Base-by-base conservation (phyloP, 2,797 vertebrate species). In the Silurus lanzhouensis region DNA sequence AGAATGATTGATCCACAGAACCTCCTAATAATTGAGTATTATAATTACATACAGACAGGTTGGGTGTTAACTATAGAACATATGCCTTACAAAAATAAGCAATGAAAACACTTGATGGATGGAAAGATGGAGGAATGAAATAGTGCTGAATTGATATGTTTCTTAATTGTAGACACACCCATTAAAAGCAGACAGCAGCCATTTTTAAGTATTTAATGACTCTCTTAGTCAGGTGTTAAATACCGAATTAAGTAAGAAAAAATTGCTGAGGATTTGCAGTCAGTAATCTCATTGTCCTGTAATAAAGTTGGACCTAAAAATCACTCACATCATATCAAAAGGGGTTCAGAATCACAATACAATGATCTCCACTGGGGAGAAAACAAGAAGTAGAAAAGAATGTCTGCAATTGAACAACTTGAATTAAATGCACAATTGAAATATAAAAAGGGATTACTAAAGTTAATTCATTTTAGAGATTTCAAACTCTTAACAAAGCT, bases 121-220 rank as follows among this genome's bases (percentile, higher is more conserved):
- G 1, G 25, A 44, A 38, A 20, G 31, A n/a, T 61, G 19, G 20
- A 44, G 27, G 10, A 27, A 44, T 44, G 10, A 61, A 61, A 38
- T 78, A 27, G 57, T 22, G 25, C 57, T 44, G 57, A 60, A 78
- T 78, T 27, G 57, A 17, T 58, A 38, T 13, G 57, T 78, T 61
- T 44, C 57, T 61, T 81, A 66, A 66, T 52, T 81, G 46, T 52
- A 52, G 89, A 90, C 85, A 90, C 91, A 89, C 88, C 83, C 89
- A 89, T 92, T 92, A 90, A 88, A 84, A 77, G 6, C 48, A 85
- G 87, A 90, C 85, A 77, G 83, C 85, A 91, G 87, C 88, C 82
- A 90, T 93, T 91, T 86, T 85, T 92, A 88, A 91, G 68, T 83
- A n/a, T 64, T 85, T 93, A 92, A 78, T 61, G 27, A 78, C 25